Percentiles rank a stretch among this genome's conserved stretches.
Evolutionary conservation across 2,888 invertebrate genomes (phyloP).

Genomic region (Drosophila mercatorum): DNA sequence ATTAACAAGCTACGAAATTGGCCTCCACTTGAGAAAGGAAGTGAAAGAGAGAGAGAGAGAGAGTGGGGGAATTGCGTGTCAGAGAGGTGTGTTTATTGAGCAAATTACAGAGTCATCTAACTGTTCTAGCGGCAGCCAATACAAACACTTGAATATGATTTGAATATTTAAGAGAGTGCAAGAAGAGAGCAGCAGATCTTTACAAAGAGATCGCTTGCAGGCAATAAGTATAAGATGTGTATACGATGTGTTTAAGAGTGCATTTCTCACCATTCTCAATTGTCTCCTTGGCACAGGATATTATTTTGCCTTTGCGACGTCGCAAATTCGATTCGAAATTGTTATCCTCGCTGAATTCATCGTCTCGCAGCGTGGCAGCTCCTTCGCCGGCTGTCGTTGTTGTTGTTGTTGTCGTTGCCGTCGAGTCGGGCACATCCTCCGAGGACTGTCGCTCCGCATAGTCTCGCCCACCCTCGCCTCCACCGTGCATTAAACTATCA

Average conservation of each 20-base stretch:
- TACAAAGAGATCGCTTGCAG: not conserved
- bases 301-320: conserved; percentile 85
- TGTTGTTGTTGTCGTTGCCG: conserved; percentile 47
- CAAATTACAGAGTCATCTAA: conserved; percentile 7
- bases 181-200: not conserved
- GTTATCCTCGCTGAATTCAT: conserved; percentile 83
- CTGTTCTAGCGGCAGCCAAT: not conserved
- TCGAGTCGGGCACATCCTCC: conserved; percentile 82
- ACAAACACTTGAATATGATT: not conserved
- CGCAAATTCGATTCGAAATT: conserved; percentile 84
- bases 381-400: conserved; percentile 66
- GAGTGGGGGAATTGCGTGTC: conserved; percentile 25
- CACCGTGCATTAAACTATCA: conserved; percentile 79
- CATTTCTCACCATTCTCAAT: conserved; percentile 84
- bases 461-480: conserved; percentile 42
- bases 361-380: conserved; percentile 63
- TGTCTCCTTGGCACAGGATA: conserved; percentile 85
- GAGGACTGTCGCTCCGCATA: conserved; percentile 82
- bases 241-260: not conserved
- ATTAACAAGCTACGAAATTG: conserved; percentile 3
- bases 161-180: not conserved
- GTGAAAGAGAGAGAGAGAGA: not conserved
- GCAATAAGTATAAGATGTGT: too few relatives aligned
- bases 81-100: not conserved
- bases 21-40: not conserved